Evolutionary conservation across 2,888 invertebrate species (phyloP).

Genomic region (Germaria angustata): DNA sequence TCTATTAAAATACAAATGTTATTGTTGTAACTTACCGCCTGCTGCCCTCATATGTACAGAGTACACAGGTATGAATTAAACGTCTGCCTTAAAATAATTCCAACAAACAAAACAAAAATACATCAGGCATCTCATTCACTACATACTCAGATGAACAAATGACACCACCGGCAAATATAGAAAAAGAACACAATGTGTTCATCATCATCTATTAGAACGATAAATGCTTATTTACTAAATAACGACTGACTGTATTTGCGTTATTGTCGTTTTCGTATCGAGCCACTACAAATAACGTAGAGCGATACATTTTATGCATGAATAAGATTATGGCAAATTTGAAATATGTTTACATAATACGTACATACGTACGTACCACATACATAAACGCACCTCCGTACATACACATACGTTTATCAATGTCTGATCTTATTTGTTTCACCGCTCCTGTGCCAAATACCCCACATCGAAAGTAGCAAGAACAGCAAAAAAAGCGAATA

Average conservation of each 20-base stretch:
- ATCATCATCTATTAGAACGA: constrained; percentile 54
- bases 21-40: too few relatives aligned
- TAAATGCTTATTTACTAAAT: constrained; percentile 59
- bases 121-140: neutral
- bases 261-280: constrained; percentile 2
- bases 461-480: constrained; percentile 1
- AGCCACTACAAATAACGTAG: constrained; percentile 14
- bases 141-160: constrained; percentile 11
- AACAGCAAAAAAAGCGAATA: neutral
- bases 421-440: constrained; percentile 45
- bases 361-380: neutral
- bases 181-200: constrained; percentile 11
- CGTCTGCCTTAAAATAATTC: too few relatives aligned
- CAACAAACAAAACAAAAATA: neutral
- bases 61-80: too few relatives aligned
- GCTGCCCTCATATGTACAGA: too few relatives aligned
- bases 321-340: constrained; percentile 57
- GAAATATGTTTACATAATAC: constrained; percentile 34
- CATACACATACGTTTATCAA: constrained; percentile 9
- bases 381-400: neutral
- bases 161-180: neutral
- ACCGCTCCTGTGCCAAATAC: constrained; percentile 26
- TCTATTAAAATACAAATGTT: too few relatives aligned
- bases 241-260: constrained; percentile 23
- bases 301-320: constrained; percentile 58